These are phyloP conservation scores for Plagiodera versicolora DNA, from an alignment of 2,888 invertebrate genomes.

Conservation along the genomic window DNA sequence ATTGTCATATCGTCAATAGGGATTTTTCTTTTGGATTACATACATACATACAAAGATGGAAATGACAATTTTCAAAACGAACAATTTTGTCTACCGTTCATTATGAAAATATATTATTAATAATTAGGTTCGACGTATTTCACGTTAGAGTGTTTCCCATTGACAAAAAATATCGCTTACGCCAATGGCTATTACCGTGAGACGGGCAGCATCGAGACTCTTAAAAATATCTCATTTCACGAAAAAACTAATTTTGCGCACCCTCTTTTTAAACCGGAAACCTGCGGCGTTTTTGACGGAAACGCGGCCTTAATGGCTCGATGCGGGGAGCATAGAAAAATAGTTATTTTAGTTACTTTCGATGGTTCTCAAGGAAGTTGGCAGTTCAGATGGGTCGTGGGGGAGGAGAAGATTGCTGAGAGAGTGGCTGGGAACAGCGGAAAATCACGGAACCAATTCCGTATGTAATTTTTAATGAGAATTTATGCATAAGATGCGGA, in stretches of 20 bases:
- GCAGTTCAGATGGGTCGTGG: conserved; percentile 18
- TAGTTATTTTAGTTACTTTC: conserved; percentile 36
- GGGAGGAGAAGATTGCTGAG: conserved; percentile 14
- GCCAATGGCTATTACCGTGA: conserved; percentile 1
- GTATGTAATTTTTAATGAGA: not conserved
- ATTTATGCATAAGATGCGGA: not conserved
- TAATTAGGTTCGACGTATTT: too few relatives aligned
- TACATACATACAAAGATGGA: too few relatives aligned
- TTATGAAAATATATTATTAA: too few relatives aligned
- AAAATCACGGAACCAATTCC: conserved; percentile 19
- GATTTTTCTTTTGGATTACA: too few relatives aligned
- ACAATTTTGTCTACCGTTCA: too few relatives aligned
- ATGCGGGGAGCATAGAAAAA: conserved; percentile 26
- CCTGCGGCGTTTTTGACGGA: conserved; percentile 42
- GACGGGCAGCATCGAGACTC: conserved; percentile 31
- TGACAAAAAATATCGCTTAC: not conserved
- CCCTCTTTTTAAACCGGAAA: conserved; percentile 49
- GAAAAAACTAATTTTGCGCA: conserved; percentile 48
- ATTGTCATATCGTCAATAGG: too few relatives aligned
- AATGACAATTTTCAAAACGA: too few relatives aligned
- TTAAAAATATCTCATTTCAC: conserved; percentile 51
- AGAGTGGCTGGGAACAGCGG: conserved; percentile 7
- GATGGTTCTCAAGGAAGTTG: conserved; percentile 32
- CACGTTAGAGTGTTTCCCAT: not conserved
- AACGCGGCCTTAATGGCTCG: conserved; percentile 36